Evolutionary conservation across 64 coral and sea anemone species (phyloP).

Genomic region (Exaiptasia diaphana): DNA sequence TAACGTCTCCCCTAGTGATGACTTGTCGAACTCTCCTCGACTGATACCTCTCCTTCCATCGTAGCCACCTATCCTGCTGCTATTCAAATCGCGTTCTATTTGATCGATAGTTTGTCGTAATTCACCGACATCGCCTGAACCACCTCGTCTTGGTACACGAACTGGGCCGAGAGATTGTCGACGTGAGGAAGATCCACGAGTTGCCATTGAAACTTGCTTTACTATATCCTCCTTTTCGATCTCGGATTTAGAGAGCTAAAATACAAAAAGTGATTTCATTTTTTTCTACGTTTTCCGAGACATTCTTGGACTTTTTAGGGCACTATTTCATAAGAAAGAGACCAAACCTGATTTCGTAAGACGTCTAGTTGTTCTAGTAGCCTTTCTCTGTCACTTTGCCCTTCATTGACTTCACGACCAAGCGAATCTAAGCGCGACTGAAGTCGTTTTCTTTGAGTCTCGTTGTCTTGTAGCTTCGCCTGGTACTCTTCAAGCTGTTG

Average conservation of each 20-base stretch:
- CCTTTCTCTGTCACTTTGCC: constrained; percentile 74
- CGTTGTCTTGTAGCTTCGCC: constrained; percentile 75
- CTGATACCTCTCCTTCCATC: constrained; percentile 36
- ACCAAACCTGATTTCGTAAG: constrained; percentile 70
- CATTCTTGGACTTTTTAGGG: too few species aligned
- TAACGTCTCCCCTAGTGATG: constrained; percentile 57
- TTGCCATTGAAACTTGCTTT: constrained; percentile 59
- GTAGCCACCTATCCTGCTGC: constrained; percentile 47
- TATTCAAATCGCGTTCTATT: constrained; percentile 56
- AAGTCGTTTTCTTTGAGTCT: constrained; percentile 61
- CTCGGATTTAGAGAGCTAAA: constrained; percentile 72
- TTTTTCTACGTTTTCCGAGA: too few species aligned
- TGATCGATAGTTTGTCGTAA: constrained; percentile 71
- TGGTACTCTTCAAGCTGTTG: constrained; percentile 67
- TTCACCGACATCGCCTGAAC: constrained; percentile 39
- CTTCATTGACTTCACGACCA: constrained; percentile 66
- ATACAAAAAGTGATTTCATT: not conserved
- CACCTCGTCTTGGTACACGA: constrained; percentile 12
- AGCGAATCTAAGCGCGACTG: constrained; percentile 68
- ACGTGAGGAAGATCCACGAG: constrained; percentile 31
- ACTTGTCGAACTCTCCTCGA: not conserved
- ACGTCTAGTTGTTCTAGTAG: constrained; percentile 74
- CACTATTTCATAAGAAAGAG: too few species aligned
- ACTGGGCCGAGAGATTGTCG: constrained; percentile 68
- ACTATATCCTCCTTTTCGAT: constrained; percentile 77